A percentile compares a stretch with the other conserved stretches of the same genome.
phyloP scores from a whole-genome alignment of 2,888 invertebrate genomes.

The Tiphia femorata region DNA sequence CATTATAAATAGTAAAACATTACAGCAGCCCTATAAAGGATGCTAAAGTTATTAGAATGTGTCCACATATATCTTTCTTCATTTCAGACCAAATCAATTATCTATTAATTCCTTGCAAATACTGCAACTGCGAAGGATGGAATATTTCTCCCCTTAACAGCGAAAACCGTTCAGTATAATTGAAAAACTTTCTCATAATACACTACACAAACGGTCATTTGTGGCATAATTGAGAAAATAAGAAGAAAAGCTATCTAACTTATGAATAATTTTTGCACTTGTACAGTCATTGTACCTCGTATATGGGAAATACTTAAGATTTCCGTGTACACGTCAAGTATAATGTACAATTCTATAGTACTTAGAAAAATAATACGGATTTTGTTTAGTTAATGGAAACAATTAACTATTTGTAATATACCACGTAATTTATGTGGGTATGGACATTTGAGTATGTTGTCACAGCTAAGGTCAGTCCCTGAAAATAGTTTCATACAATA shows the following conservation, averaged over 20 bases:
- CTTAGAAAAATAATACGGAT: slow-evolving; percentile 67
- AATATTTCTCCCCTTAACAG: slow-evolving; percentile 1
- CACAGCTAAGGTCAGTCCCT: slow-evolving; percentile 53
- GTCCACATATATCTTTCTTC: slow-evolving; percentile 15
- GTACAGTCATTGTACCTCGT: slow-evolving; percentile 21
- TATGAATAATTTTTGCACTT: slow-evolving; percentile 35
- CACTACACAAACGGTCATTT: slow-evolving; percentile 3
- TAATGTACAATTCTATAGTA: slow-evolving; percentile 49
- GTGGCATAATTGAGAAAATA: slow-evolving; percentile 19
- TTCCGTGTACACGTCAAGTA: slow-evolving; percentile 28
- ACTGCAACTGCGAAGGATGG: background rate
- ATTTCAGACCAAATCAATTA: slow-evolving; percentile 4
- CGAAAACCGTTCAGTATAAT: too few relatives aligned
- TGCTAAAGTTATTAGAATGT: slow-evolving; percentile 28
- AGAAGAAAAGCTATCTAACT: slow-evolving; percentile 32
- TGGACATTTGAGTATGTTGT: slow-evolving; percentile 64
- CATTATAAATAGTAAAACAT: slow-evolving; percentile 62
- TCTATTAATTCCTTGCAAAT: background rate
- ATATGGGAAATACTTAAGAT: slow-evolving; percentile 25
- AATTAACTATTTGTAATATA: slow-evolving; percentile 59
- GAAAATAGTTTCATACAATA: slow-evolving; percentile 50
- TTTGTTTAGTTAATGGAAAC: slow-evolving; percentile 57
- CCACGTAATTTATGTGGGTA: slow-evolving; percentile 49
- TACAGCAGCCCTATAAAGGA: slow-evolving; percentile 37
- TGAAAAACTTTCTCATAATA: background rate